phyloP scores from a whole-genome alignment of 2,797 vertebrate species.

The Molossus molossus region DNA sequence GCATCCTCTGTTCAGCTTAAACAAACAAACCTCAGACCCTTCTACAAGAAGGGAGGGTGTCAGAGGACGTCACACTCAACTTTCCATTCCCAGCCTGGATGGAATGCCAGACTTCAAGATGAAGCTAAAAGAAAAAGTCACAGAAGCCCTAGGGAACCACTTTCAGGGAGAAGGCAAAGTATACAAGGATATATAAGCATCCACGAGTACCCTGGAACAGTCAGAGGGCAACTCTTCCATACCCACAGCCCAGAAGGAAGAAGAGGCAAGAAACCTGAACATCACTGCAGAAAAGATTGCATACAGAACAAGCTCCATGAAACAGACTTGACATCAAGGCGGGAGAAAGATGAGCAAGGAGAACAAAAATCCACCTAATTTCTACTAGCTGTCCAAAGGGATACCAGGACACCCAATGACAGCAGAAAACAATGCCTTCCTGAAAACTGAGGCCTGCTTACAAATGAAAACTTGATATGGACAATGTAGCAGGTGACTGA shows the following conservation, averaged over 20 bases:
- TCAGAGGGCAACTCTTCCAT: background rate
- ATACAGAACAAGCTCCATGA: background rate
- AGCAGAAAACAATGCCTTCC: constrained; percentile 4
- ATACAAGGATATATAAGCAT: background rate
- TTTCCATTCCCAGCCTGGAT: constrained; percentile 83
- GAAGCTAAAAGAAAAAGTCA: constrained; percentile 66
- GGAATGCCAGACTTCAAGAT: constrained; percentile 68
- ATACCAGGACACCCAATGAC: background rate
- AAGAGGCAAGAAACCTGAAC: background rate
- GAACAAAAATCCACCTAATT: background rate
- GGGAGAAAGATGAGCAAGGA: background rate
- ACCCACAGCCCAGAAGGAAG: background rate
- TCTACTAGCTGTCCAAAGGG: background rate
- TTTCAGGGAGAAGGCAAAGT: constrained; percentile 10
- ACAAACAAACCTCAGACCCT: constrained; percentile 84
- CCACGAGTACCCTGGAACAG: background rate
- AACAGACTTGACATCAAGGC: background rate
- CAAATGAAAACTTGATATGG: background rate
- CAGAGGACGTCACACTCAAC: constrained; percentile 84
- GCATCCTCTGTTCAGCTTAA: constrained; percentile 82
- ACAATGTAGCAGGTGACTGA: background rate
- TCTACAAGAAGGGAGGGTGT: constrained; percentile 62
- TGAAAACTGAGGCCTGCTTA: constrained; percentile 11
- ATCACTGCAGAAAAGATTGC: background rate
- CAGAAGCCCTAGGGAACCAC: constrained; percentile 31